Conservation (phyloP, 2,113 vertebrate species). For the Barnardius zonarius region DNA sequence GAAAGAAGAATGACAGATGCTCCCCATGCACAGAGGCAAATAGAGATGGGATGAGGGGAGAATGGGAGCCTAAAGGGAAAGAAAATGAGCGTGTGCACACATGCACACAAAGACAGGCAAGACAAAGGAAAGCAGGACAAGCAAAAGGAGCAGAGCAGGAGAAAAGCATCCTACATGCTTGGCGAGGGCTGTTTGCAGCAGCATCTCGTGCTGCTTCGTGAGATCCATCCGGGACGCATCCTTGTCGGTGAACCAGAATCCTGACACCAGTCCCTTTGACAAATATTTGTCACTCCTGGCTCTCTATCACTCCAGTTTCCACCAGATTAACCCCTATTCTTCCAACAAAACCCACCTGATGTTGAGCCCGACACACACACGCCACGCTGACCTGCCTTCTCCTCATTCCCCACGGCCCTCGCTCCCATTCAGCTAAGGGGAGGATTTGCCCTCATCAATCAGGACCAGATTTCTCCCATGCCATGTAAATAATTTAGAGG, state of each 20-base stretch:
- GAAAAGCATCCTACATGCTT: background rate
- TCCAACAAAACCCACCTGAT: conserved; percentile 13
- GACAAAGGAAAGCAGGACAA: conserved; percentile 33
- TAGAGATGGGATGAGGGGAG: background rate
- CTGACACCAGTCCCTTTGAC: conserved; percentile 9
- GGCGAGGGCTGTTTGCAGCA: background rate
- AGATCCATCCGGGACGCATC: background rate
- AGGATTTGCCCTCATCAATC: conserved; percentile 34
- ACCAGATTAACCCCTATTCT: conserved; percentile 62
- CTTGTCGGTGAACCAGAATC: background rate
- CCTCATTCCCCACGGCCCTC: background rate
- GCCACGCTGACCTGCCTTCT: background rate
- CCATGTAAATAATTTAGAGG: conserved; percentile 76
- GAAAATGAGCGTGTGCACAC: background rate
- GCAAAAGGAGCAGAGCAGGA: background rate
- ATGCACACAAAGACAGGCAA: conserved; percentile 1
- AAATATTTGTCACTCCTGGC: conserved; percentile 54
- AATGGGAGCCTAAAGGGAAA: conserved; percentile 41
- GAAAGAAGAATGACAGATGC: conserved; percentile 54
- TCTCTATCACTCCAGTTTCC: conserved; percentile 62
- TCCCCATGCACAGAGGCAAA: background rate
- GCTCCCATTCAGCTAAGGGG: conserved; percentile 11
- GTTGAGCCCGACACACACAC: background rate
- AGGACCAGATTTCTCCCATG: conserved; percentile 62
- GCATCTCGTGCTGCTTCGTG: background rate